Percentiles rank a stretch among this genome's conserved stretches.
Evolutionary conservation across 2,113 vertebrate species (phyloP).

Genomic region (Hirundichthys speculiger): DNA sequence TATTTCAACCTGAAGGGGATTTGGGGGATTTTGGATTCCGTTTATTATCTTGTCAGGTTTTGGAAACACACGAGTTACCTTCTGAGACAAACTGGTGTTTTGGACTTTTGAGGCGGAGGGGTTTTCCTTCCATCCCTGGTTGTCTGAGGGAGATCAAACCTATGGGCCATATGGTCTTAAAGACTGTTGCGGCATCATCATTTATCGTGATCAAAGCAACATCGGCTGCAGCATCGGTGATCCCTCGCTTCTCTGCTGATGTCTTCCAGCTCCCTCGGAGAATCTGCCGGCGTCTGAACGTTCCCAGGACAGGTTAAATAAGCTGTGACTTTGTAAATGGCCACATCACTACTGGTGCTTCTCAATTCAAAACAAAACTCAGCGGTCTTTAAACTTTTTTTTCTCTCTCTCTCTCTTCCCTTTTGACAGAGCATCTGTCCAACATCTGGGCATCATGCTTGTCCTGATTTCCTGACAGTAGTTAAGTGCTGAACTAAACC

Average conservation of each 20-base stretch:
- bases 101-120: neutral
- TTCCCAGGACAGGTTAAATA: constrained; percentile 50
- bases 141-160: neutral
- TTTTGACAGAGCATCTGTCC: constrained; percentile 61
- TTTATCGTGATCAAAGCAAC: constrained; percentile 20
- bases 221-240: constrained; percentile 6
- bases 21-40: no score
- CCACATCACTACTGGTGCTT: constrained; percentile 15
- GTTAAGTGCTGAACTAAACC: constrained; percentile 27
- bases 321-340: constrained; percentile 35
- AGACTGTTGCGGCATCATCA: constrained; percentile 16
- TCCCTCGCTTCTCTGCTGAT: constrained; percentile 22
- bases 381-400: constrained; percentile 13
- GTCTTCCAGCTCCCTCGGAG: constrained; percentile 23
- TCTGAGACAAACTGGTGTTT: neutral
- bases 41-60: neutral
- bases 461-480: constrained; percentile 27
- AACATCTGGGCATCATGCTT: constrained; percentile 58
- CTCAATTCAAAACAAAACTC: constrained; percentile 35
- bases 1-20: no score
- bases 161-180: constrained; percentile 6
- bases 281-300: constrained; percentile 15
- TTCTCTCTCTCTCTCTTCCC: neutral
- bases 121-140: constrained; percentile 2
- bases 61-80: neutral